A percentile compares a stretch with the other conserved stretches of the same genome.
Evolutionary conservation across 2,113 vertebrate species (phyloP).

Genomic region (Sander lucioperca): DNA sequence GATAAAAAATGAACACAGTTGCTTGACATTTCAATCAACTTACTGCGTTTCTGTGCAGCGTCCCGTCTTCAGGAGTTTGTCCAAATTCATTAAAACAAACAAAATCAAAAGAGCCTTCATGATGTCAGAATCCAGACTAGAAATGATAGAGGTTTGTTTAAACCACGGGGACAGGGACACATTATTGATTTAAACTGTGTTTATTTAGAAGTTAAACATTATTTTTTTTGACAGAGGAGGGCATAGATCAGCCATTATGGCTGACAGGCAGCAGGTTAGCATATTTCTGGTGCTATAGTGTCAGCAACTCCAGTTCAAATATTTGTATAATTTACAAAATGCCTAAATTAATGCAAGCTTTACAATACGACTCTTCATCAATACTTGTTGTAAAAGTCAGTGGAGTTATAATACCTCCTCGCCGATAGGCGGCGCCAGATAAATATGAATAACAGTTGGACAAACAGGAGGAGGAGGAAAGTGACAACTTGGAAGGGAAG

Average conservation of each 20-base stretch:
- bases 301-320: neutral
- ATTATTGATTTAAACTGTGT: slow-evolving; percentile 80
- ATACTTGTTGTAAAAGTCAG: fast-evolving
- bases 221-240: slow-evolving; percentile 50
- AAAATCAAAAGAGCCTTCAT: slow-evolving; percentile 73
- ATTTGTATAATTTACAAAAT: neutral
- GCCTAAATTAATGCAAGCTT: neutral
- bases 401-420: slow-evolving; percentile 33
- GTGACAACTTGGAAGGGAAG: slow-evolving; percentile 21
- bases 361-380: neutral
- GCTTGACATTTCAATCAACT: slow-evolving; percentile 13
- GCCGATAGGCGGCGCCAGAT: slow-evolving; percentile 31
- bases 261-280: neutral
- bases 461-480: neutral
- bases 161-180: slow-evolving; percentile 16
- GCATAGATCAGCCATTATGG: slow-evolving; percentile 45
- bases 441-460: neutral
- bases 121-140: slow-evolving; percentile 38
- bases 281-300: neutral
- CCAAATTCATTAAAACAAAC: slow-evolving; percentile 60
- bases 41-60: slow-evolving; percentile 70
- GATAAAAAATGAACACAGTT: neutral
- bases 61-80: slow-evolving; percentile 52
- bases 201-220: slow-evolving; percentile 83
- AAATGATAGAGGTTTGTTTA: slow-evolving; percentile 38